Evolutionary conservation across 35 echinoderm and acorn worm genomes (phyloP).

Genomic region (Strongylocentrotus purpuratus): DNA sequence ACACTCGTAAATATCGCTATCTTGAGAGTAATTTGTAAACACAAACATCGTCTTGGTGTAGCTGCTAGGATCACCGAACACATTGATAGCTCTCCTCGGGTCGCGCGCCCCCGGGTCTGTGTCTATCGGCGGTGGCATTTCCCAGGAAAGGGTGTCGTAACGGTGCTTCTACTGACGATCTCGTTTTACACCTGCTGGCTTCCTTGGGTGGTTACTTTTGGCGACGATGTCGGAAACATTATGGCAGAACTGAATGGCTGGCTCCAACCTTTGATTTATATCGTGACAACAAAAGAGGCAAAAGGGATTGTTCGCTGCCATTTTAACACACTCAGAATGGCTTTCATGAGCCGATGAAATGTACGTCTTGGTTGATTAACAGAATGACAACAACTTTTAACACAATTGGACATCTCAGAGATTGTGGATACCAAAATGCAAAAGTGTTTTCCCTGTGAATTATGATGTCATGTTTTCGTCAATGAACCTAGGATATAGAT

Average conservation of each 20-base stretch:
- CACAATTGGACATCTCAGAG: too few species aligned
- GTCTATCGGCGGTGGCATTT: neutral
- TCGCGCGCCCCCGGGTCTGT: neutral
- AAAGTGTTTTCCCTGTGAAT: too few species aligned
- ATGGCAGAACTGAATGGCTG: constrained; percentile 23
- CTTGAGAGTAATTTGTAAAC: neutral
- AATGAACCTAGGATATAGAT: too few species aligned
- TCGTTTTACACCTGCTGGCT: neutral
- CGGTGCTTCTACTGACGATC: neutral
- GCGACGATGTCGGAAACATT: neutral
- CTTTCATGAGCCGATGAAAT: neutral
- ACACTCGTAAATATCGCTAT: neutral
- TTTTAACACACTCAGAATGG: neutral
- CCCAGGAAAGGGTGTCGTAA: neutral
- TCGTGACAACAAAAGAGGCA: constrained; percentile 19
- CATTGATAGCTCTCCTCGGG: neutral
- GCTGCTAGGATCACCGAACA: neutral
- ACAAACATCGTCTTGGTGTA: neutral
- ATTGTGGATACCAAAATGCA: too few species aligned
- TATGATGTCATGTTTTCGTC: too few species aligned
- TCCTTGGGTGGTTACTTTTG: neutral
- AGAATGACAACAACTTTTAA: too few species aligned
- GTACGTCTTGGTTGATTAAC: too few species aligned
- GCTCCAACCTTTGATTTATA: constrained; percentile 4
- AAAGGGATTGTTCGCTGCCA: neutral